Percentiles rank a stretch among this genome's conserved stretches.
phyloP scores from a whole-genome alignment of 2,113 vertebrate genomes.

The Carassius carassius region DNA sequence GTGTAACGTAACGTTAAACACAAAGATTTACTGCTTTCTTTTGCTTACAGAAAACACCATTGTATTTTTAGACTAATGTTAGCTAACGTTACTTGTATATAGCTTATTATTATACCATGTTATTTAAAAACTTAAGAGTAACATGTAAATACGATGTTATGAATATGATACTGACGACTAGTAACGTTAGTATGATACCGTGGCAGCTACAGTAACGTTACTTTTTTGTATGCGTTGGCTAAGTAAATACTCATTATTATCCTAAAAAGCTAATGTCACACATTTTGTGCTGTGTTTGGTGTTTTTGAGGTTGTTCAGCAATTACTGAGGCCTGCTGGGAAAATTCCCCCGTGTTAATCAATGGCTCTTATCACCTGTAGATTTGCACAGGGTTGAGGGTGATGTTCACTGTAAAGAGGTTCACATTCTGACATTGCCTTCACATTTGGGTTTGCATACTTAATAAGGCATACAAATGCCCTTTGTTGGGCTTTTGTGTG shows the following conservation, averaged over 20 bases:
- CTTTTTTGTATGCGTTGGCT: background rate
- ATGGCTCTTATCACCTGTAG: slow-evolving; percentile 39
- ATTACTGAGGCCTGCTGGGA: slow-evolving; percentile 24
- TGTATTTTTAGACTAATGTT: background rate
- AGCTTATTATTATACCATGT: background rate
- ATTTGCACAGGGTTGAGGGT: slow-evolving; percentile 22
- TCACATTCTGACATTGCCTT: background rate
- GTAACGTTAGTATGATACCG: background rate
- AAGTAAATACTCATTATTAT: background rate
- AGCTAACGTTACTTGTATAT: background rate
- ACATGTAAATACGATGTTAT: background rate
- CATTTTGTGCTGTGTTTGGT: slow-evolving; percentile 1
- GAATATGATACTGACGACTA: background rate
- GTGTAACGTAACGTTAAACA: background rate
- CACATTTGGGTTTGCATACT: background rate
- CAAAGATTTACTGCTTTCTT: background rate
- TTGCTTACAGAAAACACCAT: background rate
- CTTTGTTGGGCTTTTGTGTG: background rate
- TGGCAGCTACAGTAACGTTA: background rate
- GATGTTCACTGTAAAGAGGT: slow-evolving; percentile 23
- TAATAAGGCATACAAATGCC: background rate
- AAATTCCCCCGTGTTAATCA: slow-evolving; percentile 9
- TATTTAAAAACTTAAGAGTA: background rate
- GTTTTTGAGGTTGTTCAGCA: slow-evolving; percentile 11
- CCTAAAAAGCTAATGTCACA: background rate